Evolutionary conservation across 2,888 invertebrate species (phyloP), one percentile per base, ranked within the genome.

Genomic region (Ametastegia equiseti): DNA sequence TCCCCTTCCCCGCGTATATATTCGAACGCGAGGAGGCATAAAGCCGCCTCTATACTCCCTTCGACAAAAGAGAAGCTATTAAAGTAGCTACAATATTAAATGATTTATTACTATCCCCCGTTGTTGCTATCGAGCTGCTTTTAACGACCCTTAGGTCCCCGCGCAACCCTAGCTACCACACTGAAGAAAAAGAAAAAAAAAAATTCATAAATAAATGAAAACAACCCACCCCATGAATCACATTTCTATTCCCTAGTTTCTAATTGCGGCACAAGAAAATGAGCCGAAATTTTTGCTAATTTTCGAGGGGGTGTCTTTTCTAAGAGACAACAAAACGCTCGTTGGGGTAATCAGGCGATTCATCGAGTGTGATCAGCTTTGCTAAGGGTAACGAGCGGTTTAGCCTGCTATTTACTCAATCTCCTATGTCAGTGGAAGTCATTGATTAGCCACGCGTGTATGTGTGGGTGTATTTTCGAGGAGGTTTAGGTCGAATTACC

Each of bases 331-430:
- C 1, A n/a, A 47, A 69, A 47, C 71, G 47, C 30, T 36, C 30
- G 7, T 30, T n/a, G 7, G n/a, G 0, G 15, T 47, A 71, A 71
- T 71, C 47, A 30, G 15, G 47, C 47, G 27, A 47, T 47, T 47
- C 15, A 30, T 47, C 36, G 47, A 15, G 30, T 71, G 47, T 47
- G 47, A 71, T 71, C 15, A 3, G 9, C 47, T 47, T 71, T 71
- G 71, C 47, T 27, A 30, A 36, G 27, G 47, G 71, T 71, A 71
- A 71, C 71, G 71, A 71, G 71, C 71, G 71, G 71, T 71, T 71
- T 71, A n/a, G 47, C n/a, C 45, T 30, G 15, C 45, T 71, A 47
- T 71, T 71, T 71, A 47, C 71, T 47, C 71, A n/a, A 71, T 71
- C 71, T 71, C 71, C 45, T 47, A 30, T 71, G 71, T 71, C 45